Percentiles rank a stretch among this genome's conserved stretches.
phyloP scores from a whole-genome alignment of 35 echinoderm and acorn worm genomes.

The Lytechinus pictus region DNA sequence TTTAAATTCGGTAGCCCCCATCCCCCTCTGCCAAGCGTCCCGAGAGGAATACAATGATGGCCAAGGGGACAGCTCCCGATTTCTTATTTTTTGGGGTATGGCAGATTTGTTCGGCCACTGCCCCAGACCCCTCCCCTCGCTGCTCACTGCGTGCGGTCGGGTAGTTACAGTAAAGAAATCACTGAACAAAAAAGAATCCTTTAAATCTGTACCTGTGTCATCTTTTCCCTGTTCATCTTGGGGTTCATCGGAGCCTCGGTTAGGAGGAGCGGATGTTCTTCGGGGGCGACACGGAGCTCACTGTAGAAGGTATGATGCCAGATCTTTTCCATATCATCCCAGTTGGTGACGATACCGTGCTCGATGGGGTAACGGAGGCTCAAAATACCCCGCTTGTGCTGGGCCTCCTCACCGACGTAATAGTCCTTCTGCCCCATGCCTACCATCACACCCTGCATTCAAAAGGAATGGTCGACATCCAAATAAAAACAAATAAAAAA shows the following conservation, averaged over 20 bases:
- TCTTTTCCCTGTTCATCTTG: conserved; percentile 81
- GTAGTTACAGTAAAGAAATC: too few relatives aligned
- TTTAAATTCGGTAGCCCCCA: too few relatives aligned
- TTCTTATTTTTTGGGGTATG: too few relatives aligned
- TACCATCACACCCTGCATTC: conserved; percentile 32
- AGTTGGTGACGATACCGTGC: conserved; percentile 89
- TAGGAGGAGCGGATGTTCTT: conserved; percentile 68
- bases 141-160: too few relatives aligned
- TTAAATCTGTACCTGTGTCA: conserved; percentile 58
- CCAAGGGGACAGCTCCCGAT: too few relatives aligned
- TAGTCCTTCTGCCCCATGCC: conserved; percentile 45
- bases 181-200: too few relatives aligned
- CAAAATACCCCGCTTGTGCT: conserved; percentile 81
- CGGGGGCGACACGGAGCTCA: conserved; percentile 61
- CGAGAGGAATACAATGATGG: too few relatives aligned
- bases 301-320: conserved; percentile 56
- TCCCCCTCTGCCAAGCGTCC: too few relatives aligned
- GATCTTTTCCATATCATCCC: conserved; percentile 93
- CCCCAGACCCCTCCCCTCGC: too few relatives aligned
- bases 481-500: not conserved
- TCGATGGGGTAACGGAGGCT: conserved; percentile 87
- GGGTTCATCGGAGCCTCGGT: conserved; percentile 80
- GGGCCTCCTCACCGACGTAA: conserved; percentile 75
- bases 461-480: not conserved
- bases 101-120: too few relatives aligned